Base-by-base conservation (phyloP, 2,888 invertebrate species). In the Pachliopta kotzebuea region DNA sequence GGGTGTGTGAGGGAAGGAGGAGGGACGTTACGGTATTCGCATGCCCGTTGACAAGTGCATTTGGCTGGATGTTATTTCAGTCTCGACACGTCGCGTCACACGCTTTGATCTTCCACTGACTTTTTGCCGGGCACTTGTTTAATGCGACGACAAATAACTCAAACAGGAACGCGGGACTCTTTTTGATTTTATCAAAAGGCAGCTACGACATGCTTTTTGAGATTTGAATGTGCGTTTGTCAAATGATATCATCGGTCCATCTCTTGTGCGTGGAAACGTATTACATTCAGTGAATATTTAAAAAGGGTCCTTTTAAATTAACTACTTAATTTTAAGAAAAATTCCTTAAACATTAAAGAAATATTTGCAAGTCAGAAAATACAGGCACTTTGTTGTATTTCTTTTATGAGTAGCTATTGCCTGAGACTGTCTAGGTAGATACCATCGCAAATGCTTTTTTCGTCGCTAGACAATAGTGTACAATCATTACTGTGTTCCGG, bases 121-220 rank as follows among this genome's bases (percentile, higher is more conserved):
- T 88, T 90, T 90, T 90, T 88, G 89, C 81, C 70, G 73, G 82
- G 82, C 82, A 83, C 85, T 88, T 78, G 85, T 85, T 87, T 90
- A 86, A 89, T 88, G 88, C 80, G 89, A 88, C 85, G 90, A 90
- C 90, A 90, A 89, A 90, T 89, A 90, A 88, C 85, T 88, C 86
- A 86, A 86, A 83, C 84, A 81, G 83, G 78, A 83, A 81, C 77
- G 83, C 78, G 72, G 77, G 74, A 52, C 50, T 83, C 81, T 85
- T 88, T 88, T 86, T 89, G 80, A 83, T 88, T 86, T 86, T 84
- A 85, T 86, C 84, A 79, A 78, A 76, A 77, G 74, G 76, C 74
- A 74, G 75, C 72, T 80, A 77, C 78, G 80, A 75, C 76, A 77
- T 82, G 79, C 82, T 85, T 80, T 78, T 75, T 76, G 75, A 54